Percentiles rank a stretch among this genome's conserved stretches.
These are phyloP conservation scores for Macquaria ambigua DNA, from an alignment of 2,113 vertebrate genomes.

Conservation along the genomic window DNA sequence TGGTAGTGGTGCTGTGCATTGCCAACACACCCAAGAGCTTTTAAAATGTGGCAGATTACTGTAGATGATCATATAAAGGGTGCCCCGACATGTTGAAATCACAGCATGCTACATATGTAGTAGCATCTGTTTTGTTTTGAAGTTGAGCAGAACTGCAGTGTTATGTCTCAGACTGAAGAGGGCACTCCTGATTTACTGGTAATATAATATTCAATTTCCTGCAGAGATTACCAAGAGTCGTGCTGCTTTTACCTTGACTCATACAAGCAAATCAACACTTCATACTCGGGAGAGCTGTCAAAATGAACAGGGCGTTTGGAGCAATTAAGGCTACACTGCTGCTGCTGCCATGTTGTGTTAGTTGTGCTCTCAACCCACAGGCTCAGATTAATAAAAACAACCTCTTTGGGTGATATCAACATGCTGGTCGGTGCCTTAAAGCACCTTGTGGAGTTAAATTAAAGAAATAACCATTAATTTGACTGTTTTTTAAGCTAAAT, in stretches of 20 bases:
- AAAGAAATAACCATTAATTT: neutral
- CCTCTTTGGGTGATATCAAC: conserved; percentile 39
- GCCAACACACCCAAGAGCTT: no score
- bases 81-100: neutral
- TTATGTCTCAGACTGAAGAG: conserved; percentile 38
- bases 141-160: conserved; percentile 2
- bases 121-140: neutral
- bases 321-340: neutral
- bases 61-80: neutral
- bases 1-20: neutral
- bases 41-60: neutral
- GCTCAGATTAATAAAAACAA: neutral
- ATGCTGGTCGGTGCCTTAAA: conserved; percentile 4
- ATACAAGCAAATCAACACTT: neutral
- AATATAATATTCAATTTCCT: conserved; percentile 4
- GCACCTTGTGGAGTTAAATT: neutral
- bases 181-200: conserved; percentile 55
- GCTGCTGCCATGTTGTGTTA: conserved; percentile 15
- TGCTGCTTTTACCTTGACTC: neutral
- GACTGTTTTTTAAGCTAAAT: neutral
- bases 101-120: no score
- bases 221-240: neutral
- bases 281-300: neutral
- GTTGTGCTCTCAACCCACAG: conserved; percentile 17
- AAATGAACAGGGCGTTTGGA: neutral